Evolutionary conservation across 23 tunicate species (phyloP).

Genomic region (Trididemnum clinides): DNA sequence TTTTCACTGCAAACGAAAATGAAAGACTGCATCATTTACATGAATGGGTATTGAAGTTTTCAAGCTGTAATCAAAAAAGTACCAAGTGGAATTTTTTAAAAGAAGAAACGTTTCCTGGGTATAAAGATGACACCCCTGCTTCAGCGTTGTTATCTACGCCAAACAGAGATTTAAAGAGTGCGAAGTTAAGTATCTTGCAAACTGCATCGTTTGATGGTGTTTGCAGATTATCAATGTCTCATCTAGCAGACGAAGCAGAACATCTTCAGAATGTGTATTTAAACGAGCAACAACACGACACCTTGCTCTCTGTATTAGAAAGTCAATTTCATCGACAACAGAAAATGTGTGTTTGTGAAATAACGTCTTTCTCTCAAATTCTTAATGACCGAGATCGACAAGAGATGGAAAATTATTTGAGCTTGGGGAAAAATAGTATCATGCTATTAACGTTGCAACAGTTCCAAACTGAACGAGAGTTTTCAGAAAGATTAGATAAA

Average conservation of each 20-base stretch:
- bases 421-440: conserved; percentile 24
- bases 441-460: conserved; percentile 74
- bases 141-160: conserved; percentile 44
- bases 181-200: conserved; percentile 34
- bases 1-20: conserved; percentile 9
- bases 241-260: conserved; percentile 30
- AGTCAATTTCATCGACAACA: background rate
- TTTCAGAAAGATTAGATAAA: conserved; percentile 32
- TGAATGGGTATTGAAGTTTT: conserved; percentile 25
- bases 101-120: conserved; percentile 66
- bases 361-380: conserved; percentile 59
- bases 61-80: background rate
- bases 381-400: conserved; percentile 53
- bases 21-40: background rate
- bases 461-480: conserved; percentile 66
- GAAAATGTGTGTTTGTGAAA: conserved; percentile 32
- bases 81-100: background rate
- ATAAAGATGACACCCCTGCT: conserved; percentile 51
- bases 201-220: conserved; percentile 64
- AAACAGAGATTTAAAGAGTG: background rate
- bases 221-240: conserved; percentile 46
- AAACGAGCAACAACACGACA: conserved; percentile 48
- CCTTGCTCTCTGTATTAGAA: background rate
- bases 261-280: conserved; percentile 25
- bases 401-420: conserved; percentile 26